Evolutionary conservation across 2,797 vertebrate species (phyloP).

Genomic region (Megalops cyprinoides): DNA sequence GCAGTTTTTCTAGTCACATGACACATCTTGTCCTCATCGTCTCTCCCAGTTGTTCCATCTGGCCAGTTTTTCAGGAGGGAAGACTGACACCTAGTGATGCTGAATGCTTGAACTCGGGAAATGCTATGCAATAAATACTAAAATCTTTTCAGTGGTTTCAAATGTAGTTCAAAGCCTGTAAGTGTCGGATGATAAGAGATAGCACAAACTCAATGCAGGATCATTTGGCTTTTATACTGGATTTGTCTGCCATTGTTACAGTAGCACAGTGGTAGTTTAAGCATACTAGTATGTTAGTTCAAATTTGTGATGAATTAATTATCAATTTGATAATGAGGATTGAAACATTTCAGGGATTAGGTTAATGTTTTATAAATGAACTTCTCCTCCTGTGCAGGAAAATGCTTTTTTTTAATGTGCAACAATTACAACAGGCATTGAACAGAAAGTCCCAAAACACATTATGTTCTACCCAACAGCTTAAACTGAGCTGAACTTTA

Average conservation of each 20-base stretch:
- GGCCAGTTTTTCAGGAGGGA: background rate
- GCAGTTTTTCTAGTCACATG: background rate
- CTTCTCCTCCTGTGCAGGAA: too few species aligned
- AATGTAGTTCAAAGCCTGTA: background rate
- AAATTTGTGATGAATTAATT: background rate
- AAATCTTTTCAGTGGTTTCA: background rate
- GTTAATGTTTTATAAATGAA: background rate
- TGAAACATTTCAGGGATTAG: background rate
- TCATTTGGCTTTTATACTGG: background rate
- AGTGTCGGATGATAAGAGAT: background rate
- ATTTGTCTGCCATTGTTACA: background rate
- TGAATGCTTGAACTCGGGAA: background rate
- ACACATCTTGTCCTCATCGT: background rate
- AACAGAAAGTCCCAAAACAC: constrained; percentile 2
- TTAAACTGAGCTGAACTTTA: background rate
- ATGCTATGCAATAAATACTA: background rate
- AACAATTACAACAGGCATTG: background rate
- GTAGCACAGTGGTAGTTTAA: background rate
- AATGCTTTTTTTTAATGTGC: background rate
- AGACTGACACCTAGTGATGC: constrained; percentile 30
- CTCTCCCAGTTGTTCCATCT: background rate
- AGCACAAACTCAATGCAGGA: background rate
- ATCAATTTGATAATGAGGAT: background rate
- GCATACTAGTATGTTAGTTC: background rate
- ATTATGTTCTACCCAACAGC: background rate